Conservation (phyloP, 2,113 vertebrate species). For the Theristicus caerulescens region DNA sequence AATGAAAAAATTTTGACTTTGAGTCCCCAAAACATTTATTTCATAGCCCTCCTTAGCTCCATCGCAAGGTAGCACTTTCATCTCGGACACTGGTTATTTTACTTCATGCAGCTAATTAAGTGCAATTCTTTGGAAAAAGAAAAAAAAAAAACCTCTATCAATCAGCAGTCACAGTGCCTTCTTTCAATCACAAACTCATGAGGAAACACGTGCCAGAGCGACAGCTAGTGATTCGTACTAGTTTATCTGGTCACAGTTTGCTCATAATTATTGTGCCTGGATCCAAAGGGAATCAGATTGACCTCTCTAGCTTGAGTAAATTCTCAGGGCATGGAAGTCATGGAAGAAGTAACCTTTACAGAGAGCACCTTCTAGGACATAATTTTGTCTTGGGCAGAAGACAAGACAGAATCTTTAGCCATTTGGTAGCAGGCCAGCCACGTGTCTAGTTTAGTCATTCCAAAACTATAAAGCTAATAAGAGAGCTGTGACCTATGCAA, state of each 20-base stretch:
- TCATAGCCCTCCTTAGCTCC: neutral
- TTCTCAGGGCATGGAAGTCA: neutral
- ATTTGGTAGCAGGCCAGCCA: neutral
- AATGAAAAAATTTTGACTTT: neutral
- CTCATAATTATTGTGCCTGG: neutral
- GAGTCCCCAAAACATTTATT: neutral
- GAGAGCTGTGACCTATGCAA: slow-evolving; percentile 6
- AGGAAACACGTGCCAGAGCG: neutral
- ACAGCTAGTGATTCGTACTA: neutral
- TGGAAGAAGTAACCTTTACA: slow-evolving; percentile 1
- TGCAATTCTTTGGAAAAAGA: neutral
- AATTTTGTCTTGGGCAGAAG: neutral
- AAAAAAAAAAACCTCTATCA: too few species aligned
- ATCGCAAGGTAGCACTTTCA: neutral
- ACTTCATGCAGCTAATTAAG: neutral
- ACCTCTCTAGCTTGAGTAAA: neutral
- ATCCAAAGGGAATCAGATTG: neutral
- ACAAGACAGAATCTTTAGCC: neutral
- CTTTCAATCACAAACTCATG: neutral
- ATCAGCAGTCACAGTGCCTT: neutral
- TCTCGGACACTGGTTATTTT: neutral
- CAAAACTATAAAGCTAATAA: slow-evolving; percentile 18
- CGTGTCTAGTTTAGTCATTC: neutral
- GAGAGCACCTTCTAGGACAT: neutral
- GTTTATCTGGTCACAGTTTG: neutral